A percentile compares a stretch with the other conserved stretches of the same genome.
These are phyloP conservation scores for Hoplias malabaricus DNA, from an alignment of 2,113 vertebrate species.

Conservation along the genomic window DNA sequence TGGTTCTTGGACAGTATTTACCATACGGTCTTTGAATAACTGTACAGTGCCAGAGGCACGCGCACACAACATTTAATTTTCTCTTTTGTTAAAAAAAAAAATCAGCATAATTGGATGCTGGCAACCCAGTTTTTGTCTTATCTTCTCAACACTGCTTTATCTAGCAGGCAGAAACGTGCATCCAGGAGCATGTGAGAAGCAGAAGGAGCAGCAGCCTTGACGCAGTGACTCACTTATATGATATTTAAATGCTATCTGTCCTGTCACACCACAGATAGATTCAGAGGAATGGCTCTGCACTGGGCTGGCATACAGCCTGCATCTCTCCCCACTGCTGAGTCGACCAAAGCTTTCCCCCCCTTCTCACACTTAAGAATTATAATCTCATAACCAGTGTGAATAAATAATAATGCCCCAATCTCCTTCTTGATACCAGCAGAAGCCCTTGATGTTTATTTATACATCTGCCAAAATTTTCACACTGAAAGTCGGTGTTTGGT, in stretches of 20 bases:
- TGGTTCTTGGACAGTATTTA: no score
- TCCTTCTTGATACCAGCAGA: slow-evolving; percentile 13
- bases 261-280: slow-evolving; percentile 8
- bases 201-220: neutral
- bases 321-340: slow-evolving; percentile 32
- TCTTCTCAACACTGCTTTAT: neutral
- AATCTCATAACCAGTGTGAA: slow-evolving; percentile 20
- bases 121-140: neutral
- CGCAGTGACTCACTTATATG: slow-evolving; percentile 29
- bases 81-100: neutral
- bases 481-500: neutral
- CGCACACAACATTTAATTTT: neutral
- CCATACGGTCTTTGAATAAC: neutral
- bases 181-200: neutral
- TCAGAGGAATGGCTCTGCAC: slow-evolving; percentile 27
- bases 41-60: neutral
- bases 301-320: slow-evolving; percentile 30
- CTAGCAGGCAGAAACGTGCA: neutral
- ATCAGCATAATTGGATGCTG: neutral
- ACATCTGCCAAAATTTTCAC: slow-evolving; percentile 16
- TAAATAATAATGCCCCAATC: slow-evolving; percentile 1
- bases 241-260: slow-evolving; percentile 40
- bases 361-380: slow-evolving; percentile 24
- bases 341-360: slow-evolving; percentile 12
- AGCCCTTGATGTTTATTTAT: slow-evolving; percentile 2